Base-by-base conservation (phyloP, 2,113 vertebrate genomes). In the Lota lota region DNA sequence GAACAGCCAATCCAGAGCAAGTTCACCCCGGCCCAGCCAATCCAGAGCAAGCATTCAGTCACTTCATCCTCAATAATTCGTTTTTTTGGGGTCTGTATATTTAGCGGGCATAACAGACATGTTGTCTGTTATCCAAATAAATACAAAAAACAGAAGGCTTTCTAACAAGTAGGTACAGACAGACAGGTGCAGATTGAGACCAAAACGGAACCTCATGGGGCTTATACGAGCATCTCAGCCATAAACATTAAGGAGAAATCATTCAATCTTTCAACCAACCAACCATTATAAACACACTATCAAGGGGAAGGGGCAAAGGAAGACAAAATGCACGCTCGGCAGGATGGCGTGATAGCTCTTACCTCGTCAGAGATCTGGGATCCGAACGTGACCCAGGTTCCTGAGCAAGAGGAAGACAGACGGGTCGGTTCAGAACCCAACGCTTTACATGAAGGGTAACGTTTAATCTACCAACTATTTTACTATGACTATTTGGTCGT, bases 331-430 rank as follows among this genome's bases (percentile, higher is more conserved):
- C 2, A 5, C 40, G 40, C 40, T 14, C 12, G 40, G 8, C 1
- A 11, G 53, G n/a, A 56, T n/a, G 3, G 16, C 53, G 0, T n/a
- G 1, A 56, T 1, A 77, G 68, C 22, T 67, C 90, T 93, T 89
- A 96, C 95, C 93, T 96, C 94, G 71, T 97, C 95, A 1, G 94
- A 94, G 88, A 96, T 95, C 88, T 96, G 95, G 53, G 95, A 96
- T 69, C 95, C 95, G 78, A 97, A 95, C 0, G 95, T 97, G 86
- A 96, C 94, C 95, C 95, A 96, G 60, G 94, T 97, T 65, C 95
- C 95, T 97, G 87, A 28, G 77, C 28, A 50, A 22, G 72, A 63
- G 51, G 14, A 78, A 15, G 40, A 40, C 21, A 47, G 59, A 22
- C 61, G 12, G n/a, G 16, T 17, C 17, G 16, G 51, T 53, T 53